Conservation (phyloP, 2,113 vertebrate species). For the Phocoena sinus region DNA sequence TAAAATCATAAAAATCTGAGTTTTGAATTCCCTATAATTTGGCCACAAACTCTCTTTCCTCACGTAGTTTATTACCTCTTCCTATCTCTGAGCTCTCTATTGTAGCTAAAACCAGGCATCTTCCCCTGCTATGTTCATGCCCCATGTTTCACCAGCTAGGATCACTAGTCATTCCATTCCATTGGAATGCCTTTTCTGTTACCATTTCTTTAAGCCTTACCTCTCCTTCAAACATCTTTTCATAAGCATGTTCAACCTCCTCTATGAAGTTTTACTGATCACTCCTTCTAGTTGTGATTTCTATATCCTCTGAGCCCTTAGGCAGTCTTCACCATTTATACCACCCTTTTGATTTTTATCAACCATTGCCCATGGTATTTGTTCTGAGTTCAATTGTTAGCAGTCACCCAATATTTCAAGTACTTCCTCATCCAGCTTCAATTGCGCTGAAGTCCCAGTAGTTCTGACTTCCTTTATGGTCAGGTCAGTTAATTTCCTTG, state of each 20-base stretch:
- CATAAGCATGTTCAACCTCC: neutral
- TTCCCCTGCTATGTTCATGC: neutral
- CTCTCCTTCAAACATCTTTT: neutral
- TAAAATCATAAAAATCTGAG: neutral
- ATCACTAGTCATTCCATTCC: neutral
- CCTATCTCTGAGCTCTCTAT: neutral
- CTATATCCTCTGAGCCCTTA: neutral
- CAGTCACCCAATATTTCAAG: neutral
- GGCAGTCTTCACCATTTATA: neutral
- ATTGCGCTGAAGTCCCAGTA: neutral
- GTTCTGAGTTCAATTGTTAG: neutral
- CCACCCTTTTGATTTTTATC: neutral
- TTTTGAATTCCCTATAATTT: neutral
- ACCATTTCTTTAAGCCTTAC: neutral
- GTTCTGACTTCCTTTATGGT: constrained; percentile 1
- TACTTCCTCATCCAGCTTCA: neutral
- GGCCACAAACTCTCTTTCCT: neutral
- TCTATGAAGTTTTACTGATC: neutral
- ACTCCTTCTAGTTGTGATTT: neutral
- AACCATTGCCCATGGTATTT: neutral
- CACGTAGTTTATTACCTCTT: neutral
- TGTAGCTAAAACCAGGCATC: no score
- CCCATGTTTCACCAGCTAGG: neutral
- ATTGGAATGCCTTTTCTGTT: neutral
- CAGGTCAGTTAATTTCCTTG: constrained; percentile 1